A percentile compares a stretch with the other conserved stretches of the same genome.
phyloP scores from a whole-genome alignment of 2,888 invertebrate species.

The Ormyrus nitidulus region DNA sequence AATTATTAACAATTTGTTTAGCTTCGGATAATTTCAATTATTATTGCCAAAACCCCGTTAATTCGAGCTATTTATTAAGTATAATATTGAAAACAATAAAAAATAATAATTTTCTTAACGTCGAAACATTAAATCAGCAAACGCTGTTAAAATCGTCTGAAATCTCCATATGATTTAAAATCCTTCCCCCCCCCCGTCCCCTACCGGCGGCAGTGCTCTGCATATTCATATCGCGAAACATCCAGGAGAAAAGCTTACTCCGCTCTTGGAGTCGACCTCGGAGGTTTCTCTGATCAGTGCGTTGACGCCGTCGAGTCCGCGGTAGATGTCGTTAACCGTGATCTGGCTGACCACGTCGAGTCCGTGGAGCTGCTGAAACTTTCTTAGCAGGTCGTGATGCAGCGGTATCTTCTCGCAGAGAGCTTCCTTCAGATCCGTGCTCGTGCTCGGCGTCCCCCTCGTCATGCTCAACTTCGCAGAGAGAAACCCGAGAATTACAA shows the following conservation, averaged over 20 bases:
- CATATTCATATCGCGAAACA: too few relatives aligned
- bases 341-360: constrained; percentile 63
- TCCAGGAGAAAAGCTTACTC: constrained; percentile 59
- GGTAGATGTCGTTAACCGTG: constrained; percentile 67
- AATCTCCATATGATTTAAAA: too few relatives aligned
- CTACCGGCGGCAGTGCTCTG: too few relatives aligned
- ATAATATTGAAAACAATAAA: too few relatives aligned
- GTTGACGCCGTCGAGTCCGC: constrained; percentile 65
- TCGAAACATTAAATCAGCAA: too few relatives aligned
- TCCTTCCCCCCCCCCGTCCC: too few relatives aligned
- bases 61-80: too few relatives aligned
- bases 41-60: too few relatives aligned
- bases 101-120: too few relatives aligned
- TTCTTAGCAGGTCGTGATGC: constrained; percentile 67
- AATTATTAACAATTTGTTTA: too few relatives aligned
- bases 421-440: constrained; percentile 67
- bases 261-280: constrained; percentile 63
- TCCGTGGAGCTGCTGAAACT: constrained; percentile 65
- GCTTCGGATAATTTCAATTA: too few relatives aligned
- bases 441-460: constrained; percentile 66
- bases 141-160: too few relatives aligned
- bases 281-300: constrained; percentile 67
- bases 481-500: constrained; percentile 25
- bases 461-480: constrained; percentile 61
- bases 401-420: constrained; percentile 69